Base-by-base conservation (phyloP, 2,888 invertebrate genomes). In the Artemia sinica region DNA sequence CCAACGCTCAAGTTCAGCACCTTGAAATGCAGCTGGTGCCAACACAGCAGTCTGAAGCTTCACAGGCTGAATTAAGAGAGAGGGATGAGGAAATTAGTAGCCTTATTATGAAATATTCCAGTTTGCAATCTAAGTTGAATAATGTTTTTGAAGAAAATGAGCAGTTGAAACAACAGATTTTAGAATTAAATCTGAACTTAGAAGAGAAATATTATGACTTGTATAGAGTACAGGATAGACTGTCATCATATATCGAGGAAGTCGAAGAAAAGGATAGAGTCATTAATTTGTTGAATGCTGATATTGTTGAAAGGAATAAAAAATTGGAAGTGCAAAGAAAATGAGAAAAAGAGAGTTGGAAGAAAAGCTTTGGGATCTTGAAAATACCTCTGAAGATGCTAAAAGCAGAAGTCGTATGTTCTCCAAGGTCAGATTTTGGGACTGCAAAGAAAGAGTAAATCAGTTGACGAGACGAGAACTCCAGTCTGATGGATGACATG, bases 11-110 rank as follows among this genome's bases (percentile, higher is more conserved):
- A 18, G 14, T 58, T 58, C n/a, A 58, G n/a, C 14, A 58, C 14
- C 10, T 58, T 10, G 58, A 8, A 8, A 10, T 8, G 8, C 58
- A 58, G 58, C 58, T 58, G n/a, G 10, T 10, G 58, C 18, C 8
- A n/a, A 8, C 0, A 18, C 14, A 58, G n/a, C n/a, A 58, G 58
- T 58, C 58, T n/a, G 58, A 7, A 8, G 58, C 14, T 8, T 9
- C 8, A 14, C 14, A 58, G 10, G 58, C 58, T 58, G 58, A 58
- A 18, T 58, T 58, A 18, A 8, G 58, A 58, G 58, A 58, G 18
- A 58, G 58, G 58, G 58, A 58, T 18, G 58, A 58, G 10, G 58
- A 58, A 58, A 58, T 58, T 18, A 58, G 58, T 18, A 58, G 58
- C 58, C 58, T 58, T 9, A 58, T 58, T 18, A 58, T 58, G 58